phyloP scores from a whole-genome alignment of 2,113 vertebrate genomes.

The Ceyx margarethae region DNA sequence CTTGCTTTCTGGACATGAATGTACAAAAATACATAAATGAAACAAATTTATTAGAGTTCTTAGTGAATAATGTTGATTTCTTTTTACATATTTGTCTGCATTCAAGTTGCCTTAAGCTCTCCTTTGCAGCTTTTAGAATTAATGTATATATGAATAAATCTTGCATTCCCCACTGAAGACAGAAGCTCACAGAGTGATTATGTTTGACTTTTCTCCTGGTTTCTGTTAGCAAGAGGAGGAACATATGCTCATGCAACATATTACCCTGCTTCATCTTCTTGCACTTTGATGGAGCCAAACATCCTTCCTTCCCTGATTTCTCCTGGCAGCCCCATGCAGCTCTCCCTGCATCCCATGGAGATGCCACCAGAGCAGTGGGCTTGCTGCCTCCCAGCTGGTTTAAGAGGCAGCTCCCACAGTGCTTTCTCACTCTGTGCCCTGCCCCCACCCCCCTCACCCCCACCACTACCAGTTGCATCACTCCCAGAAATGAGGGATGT shows the following conservation, averaged over 20 bases:
- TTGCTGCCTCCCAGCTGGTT: neutral
- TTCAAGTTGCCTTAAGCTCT: neutral
- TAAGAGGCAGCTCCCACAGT: neutral
- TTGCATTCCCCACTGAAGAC: neutral
- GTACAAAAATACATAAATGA: neutral
- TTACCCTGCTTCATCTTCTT: neutral
- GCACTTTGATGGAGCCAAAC: neutral
- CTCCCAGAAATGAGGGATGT: neutral
- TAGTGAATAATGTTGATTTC: neutral
- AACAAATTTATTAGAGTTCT: neutral
- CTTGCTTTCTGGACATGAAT: neutral
- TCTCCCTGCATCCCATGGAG: rapidly evolving
- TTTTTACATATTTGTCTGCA: neutral
- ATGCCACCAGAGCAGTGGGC: neutral
- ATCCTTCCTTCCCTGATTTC: neutral
- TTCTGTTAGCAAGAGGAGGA: neutral
- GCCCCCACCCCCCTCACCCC: neutral
- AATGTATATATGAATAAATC: neutral
- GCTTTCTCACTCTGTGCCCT: neutral
- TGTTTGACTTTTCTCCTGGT: neutral
- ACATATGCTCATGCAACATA: rapidly evolving
- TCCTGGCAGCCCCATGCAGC: neutral
- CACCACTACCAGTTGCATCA: neutral
- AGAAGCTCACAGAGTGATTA: neutral
- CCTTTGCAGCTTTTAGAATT: neutral